These are phyloP conservation scores for Gisinianus flammeolus DNA, from an alignment of 2,888 invertebrate genomes.

Conservation along the genomic window DNA sequence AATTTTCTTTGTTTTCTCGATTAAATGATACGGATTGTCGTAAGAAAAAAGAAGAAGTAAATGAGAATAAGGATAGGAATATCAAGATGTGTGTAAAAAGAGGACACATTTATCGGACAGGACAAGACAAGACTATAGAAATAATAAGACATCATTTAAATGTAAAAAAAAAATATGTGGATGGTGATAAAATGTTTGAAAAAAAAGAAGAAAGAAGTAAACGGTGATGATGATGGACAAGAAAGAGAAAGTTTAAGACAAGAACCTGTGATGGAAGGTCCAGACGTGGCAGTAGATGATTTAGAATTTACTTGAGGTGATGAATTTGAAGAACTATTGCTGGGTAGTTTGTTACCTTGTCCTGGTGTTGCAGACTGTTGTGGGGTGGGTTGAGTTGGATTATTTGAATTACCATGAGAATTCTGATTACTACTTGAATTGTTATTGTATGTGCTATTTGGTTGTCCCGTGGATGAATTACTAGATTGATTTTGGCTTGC, in stretches of 20 bases:
- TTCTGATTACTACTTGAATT: neutral
- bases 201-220: neutral
- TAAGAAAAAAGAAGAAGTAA: too few species aligned
- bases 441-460: neutral
- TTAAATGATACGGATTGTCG: too few species aligned
- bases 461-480: slow-evolving; percentile 61
- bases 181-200: neutral
- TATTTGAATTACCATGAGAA: slow-evolving; percentile 18
- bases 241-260: neutral
- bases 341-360: slow-evolving; percentile 26
- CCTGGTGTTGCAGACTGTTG: slow-evolving; percentile 25
- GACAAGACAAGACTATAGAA: too few species aligned
- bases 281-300: slow-evolving; percentile 37
- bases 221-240: neutral
- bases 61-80: too few species aligned
- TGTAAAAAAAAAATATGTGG: too few species aligned
- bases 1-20: too few species aligned
- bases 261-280: slow-evolving; percentile 51
- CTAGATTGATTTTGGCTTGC: slow-evolving; percentile 4
- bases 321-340: slow-evolving; percentile 3
- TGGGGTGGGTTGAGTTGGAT: too few species aligned
- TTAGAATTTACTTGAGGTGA: slow-evolving; percentile 17
- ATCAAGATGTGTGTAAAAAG: too few species aligned
- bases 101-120: too few species aligned
- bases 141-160: too few species aligned